Evolutionary conservation across 2,113 vertebrate species (phyloP).

Genomic region (Spheniscus mendiculus): DNA sequence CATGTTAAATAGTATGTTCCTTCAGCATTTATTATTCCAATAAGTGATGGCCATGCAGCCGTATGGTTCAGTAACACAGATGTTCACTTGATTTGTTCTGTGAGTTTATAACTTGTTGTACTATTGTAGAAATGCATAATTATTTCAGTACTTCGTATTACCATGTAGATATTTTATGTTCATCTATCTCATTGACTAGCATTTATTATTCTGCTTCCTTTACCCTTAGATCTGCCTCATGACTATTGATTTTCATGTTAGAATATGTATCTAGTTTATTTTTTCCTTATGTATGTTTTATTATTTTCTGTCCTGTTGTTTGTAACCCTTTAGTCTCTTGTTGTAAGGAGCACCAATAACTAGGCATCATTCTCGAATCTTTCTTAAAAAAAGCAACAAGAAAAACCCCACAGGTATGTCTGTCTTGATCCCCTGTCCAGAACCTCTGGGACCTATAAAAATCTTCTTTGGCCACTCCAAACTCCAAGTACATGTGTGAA

Average conservation of each 20-base stretch:
- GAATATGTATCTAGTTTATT: background rate
- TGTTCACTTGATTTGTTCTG: background rate
- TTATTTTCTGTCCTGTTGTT: background rate
- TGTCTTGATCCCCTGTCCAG: background rate
- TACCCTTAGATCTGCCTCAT: background rate
- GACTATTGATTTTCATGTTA: background rate
- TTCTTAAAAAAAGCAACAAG: background rate
- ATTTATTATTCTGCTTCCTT: background rate
- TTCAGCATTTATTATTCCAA: background rate
- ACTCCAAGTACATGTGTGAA: background rate
- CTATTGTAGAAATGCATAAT: background rate
- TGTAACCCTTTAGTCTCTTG: background rate
- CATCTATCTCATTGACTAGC: background rate
- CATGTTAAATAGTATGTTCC: background rate
- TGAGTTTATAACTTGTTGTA: background rate
- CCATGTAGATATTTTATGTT: background rate
- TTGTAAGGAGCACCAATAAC: background rate
- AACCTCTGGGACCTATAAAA: background rate
- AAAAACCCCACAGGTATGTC: rapidly evolving
- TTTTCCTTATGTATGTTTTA: background rate
- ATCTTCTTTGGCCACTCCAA: background rate
- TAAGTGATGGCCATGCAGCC: background rate
- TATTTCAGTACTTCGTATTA: background rate
- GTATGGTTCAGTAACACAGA: background rate
- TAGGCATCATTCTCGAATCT: background rate